Percentiles rank a stretch among this genome's conserved stretches.
Conservation (phyloP, 1,140 invertebrate species). For the Drosophila eugracilis region DNA sequence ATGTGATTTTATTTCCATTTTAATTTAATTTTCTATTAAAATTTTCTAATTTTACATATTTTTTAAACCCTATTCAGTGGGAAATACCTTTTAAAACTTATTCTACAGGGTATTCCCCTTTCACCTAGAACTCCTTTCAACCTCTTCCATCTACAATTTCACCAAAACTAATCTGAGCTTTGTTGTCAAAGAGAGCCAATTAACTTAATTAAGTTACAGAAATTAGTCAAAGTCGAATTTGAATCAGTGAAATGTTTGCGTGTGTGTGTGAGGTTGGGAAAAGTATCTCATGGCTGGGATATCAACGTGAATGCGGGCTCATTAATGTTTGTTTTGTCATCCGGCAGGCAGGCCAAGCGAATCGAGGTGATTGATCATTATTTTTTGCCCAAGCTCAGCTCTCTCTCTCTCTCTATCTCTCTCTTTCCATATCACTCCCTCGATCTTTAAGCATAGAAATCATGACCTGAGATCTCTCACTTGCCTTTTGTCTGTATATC, state of each 20-base stretch:
- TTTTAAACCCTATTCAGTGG: too few species aligned
- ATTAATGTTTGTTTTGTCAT: constrained; percentile 39
- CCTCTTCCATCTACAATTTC: too few species aligned
- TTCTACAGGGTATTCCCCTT: background rate
- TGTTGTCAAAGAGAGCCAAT: constrained; percentile 18
- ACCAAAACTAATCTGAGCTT: constrained; percentile 10
- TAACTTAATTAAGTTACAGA: constrained; percentile 28
- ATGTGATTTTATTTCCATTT: too few species aligned
- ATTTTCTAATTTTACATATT: too few species aligned
- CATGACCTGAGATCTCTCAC: constrained; percentile 17
- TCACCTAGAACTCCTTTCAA: background rate
- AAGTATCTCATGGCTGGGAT: constrained; percentile 26
- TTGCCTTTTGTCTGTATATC: constrained; percentile 54
- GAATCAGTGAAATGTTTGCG: background rate
- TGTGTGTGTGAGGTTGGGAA: too few species aligned
- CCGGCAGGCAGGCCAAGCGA: constrained; percentile 12
- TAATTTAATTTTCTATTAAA: too few species aligned
- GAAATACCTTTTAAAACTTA: too few species aligned
- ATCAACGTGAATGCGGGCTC: constrained; percentile 15
- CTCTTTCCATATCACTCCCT: too few species aligned
- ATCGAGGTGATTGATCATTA: constrained; percentile 36
- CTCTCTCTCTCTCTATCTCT: too few species aligned
- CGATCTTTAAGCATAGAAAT: constrained; percentile 1
- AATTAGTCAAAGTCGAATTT: constrained; percentile 13
- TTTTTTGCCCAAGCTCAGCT: too few species aligned